Evolutionary conservation across 1,140 invertebrate genomes (phyloP), one percentile per base, ranked within the genome.

Genomic region (Orius insidiosus): DNA sequence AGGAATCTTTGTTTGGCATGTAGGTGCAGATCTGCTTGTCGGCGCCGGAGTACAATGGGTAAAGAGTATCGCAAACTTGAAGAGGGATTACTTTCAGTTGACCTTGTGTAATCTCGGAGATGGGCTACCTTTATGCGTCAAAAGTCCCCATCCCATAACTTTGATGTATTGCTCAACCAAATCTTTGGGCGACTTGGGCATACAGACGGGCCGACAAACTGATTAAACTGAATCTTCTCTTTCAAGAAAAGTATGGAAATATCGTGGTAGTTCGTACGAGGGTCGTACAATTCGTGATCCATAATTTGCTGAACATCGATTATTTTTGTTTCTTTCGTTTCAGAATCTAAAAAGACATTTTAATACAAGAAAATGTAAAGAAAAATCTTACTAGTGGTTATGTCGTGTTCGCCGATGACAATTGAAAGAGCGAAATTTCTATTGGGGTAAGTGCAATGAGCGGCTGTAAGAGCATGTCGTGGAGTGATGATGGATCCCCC

Each of bases 11-110:
- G 35, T 65, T 66, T 14, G 59, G 54, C 0, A 64, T 60, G 33
- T 68, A 77, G 1, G 76, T 80, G 58, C 80, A 85, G 24, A 84
- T 63, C 59, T 80, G 73, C 65, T 41, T 18, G 13, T 13, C 10
- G 5, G 13, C 10, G 39, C 5, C 13, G 10, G 16, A 1, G 51
- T 13, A 14, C 59, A 57, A 1, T 46, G 24, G 19, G 49, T 47
- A 16, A 50, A 47, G 56, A 76, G 80, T 2, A 62, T 32, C 5
- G 16, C 39, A 41, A 18, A 14, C 13, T 14, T 13, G 2, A 5
- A 41, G 18, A 41, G 13, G 13, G 10, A 41, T n/a, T 3, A 41
- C 39, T 19, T 19, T 41, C 11, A 41, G 18, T 41, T 18, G 5
- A 0, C 46, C 11, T 9, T 68, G 63, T 1, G 59, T 61, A 39